A percentile compares a stretch with the other conserved stretches of the same genome.
phyloP scores from a whole-genome alignment of 2,888 invertebrate species.

The Dynastes hyllus region DNA sequence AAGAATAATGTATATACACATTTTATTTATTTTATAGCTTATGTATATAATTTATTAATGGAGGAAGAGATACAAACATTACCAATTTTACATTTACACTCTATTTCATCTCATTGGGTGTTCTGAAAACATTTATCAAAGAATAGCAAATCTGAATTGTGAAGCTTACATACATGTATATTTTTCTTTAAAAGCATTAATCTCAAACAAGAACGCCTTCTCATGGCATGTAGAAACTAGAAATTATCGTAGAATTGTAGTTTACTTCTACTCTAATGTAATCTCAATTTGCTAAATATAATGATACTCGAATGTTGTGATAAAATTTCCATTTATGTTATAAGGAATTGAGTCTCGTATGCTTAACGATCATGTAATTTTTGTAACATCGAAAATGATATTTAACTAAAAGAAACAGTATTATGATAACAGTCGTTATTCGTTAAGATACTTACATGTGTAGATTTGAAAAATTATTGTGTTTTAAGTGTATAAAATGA shows the following conservation, averaged over 20 bases:
- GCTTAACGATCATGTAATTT: constrained; percentile 32
- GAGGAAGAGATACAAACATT: not conserved
- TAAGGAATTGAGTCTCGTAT: constrained; percentile 54
- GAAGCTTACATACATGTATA: not conserved
- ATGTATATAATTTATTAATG: constrained; percentile 52
- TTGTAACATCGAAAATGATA: constrained; percentile 22
- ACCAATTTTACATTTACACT: not conserved
- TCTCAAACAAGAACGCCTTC: constrained; percentile 47
- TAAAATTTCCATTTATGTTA: constrained; percentile 61
- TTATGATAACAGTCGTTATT: constrained; percentile 41
- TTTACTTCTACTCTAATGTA: constrained; percentile 49
- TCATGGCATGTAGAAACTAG: constrained; percentile 38
- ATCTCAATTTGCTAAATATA: constrained; percentile 60
- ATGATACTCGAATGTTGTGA: constrained; percentile 69
- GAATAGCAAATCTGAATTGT: constrained; percentile 25
- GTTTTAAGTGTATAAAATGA: constrained; percentile 41
- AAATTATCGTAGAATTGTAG: constrained; percentile 49
- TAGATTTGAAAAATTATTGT: constrained; percentile 29
- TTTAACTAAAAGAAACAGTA: constrained; percentile 32
- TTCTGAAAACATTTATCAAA: constrained; percentile 10
- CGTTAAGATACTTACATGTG: constrained; percentile 27
- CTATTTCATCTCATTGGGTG: not conserved
- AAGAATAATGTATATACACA: constrained; percentile 52
- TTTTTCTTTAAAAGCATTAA: constrained; percentile 29
- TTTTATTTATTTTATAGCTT: constrained; percentile 52